phyloP scores from a whole-genome alignment of 2,797 vertebrate genomes.

The Arremon aurantiirostris region DNA sequence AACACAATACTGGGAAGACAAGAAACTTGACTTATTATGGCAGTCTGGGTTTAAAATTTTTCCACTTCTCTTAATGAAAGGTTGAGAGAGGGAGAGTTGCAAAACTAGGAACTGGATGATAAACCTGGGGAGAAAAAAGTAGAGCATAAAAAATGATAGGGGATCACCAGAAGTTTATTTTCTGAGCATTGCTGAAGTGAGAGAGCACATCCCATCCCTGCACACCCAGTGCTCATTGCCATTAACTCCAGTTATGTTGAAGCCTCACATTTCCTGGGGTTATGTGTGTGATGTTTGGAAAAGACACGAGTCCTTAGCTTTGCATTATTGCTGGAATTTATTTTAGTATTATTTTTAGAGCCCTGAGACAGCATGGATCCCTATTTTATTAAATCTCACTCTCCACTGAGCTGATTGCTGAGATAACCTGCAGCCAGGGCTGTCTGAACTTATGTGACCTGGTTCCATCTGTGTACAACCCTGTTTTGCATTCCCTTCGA shows the following conservation, averaged over 20 bases:
- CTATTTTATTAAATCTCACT: neutral
- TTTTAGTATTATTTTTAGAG: neutral
- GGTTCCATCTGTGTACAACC: neutral
- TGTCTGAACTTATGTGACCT: conserved; percentile 14
- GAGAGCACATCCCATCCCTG: neutral
- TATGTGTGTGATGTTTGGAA: neutral
- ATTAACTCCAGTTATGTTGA: neutral
- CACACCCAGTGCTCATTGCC: neutral
- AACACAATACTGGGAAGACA: neutral
- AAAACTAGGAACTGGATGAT: neutral
- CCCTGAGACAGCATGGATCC: neutral
- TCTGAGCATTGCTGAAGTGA: neutral
- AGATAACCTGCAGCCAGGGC: neutral
- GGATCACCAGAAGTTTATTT: neutral
- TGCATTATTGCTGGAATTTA: neutral
- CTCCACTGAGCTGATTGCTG: neutral
- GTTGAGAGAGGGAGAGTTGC: neutral
- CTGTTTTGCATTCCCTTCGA: conserved; percentile 12
- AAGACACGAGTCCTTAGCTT: neutral
- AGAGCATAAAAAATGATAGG: neutral
- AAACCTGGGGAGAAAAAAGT: neutral
- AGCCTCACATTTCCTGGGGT: neutral
- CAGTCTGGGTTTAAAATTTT: neutral
- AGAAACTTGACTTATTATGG: neutral
- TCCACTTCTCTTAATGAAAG: neutral